Percentiles rank a stretch among this genome's conserved stretches.
phyloP scores from a whole-genome alignment of 2,888 invertebrate genomes.

The Drosophila ochracea region DNA sequence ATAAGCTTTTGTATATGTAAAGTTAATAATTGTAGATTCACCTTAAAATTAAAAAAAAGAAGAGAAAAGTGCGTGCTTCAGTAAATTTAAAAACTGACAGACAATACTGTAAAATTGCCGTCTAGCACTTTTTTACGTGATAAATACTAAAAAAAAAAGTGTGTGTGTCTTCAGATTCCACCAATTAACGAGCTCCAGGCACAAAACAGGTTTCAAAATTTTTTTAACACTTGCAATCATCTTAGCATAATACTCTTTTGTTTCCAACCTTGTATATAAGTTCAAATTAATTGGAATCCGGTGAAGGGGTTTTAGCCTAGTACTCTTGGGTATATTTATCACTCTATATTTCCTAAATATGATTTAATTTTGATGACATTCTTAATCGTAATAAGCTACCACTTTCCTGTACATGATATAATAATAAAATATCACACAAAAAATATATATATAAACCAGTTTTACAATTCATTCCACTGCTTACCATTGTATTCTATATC shows the following conservation, averaged over 20 bases:
- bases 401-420: not conserved
- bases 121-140: constrained; percentile 45
- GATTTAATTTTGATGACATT: not conserved
- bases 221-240: constrained; percentile 10
- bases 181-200: not conserved
- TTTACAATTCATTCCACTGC: constrained; percentile 13
- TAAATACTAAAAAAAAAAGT: constrained; percentile 45
- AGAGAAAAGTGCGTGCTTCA: constrained; percentile 24
- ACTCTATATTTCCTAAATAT: constrained; percentile 11
- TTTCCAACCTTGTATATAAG: constrained; percentile 30
- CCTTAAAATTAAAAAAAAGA: constrained; percentile 17
- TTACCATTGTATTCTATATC: constrained; percentile 1
- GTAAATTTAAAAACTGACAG: constrained; percentile 16
- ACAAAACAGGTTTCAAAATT: constrained; percentile 3
- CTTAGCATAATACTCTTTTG: constrained; percentile 5
- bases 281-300: constrained; percentile 22
- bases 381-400: not conserved
- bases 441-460: constrained; percentile 1
- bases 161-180: constrained; percentile 21
- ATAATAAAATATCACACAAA: not conserved
- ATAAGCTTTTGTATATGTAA: constrained; percentile 39
- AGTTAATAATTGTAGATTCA: constrained; percentile 37
- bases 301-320: constrained; percentile 38
- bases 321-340: constrained; percentile 29
- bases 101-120: constrained; percentile 11